Conservation (phyloP, 1,140 invertebrate genomes). For the Batillaria attramentaria region DNA sequence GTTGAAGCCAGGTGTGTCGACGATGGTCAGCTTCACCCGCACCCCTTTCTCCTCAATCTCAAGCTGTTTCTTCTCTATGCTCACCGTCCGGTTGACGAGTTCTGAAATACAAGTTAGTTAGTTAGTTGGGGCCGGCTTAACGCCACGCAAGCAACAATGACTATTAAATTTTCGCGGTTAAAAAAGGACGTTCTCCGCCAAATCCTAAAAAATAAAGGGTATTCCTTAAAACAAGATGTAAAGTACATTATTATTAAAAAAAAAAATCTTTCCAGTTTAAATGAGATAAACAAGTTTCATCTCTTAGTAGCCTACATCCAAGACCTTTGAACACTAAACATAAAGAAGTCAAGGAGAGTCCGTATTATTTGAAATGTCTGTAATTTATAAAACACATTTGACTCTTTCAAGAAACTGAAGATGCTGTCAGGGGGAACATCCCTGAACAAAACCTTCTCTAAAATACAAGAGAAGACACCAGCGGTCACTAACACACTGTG, state of each 20-base stretch:
- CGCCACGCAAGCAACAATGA: neutral
- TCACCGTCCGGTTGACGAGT: conserved; percentile 61
- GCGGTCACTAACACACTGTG: too few species aligned
- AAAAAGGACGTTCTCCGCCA: neutral
- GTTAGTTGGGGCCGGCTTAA: neutral
- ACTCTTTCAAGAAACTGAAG: too few species aligned
- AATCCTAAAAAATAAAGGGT: neutral
- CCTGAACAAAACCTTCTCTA: too few species aligned
- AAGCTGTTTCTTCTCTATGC: conserved; percentile 67
- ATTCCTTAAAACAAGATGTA: neutral
- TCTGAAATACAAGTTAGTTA: conserved; percentile 57
- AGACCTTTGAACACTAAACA: too few species aligned
- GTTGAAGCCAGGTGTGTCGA: conserved; percentile 71
- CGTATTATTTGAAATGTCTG: too few species aligned
- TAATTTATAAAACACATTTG: too few species aligned
- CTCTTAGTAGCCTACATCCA: too few species aligned
- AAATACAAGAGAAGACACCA: too few species aligned
- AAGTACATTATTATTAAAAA: neutral
- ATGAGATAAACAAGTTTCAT: too few species aligned
- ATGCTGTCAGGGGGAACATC: too few species aligned
- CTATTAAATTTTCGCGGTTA: neutral
- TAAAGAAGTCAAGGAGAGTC: too few species aligned
- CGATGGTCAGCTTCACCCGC: conserved; percentile 67
- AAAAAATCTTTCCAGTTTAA: too few species aligned
- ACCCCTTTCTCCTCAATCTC: conserved; percentile 71